phyloP scores from a whole-genome alignment of 2,888 invertebrate genomes.

The Tanypteryx hageni region DNA sequence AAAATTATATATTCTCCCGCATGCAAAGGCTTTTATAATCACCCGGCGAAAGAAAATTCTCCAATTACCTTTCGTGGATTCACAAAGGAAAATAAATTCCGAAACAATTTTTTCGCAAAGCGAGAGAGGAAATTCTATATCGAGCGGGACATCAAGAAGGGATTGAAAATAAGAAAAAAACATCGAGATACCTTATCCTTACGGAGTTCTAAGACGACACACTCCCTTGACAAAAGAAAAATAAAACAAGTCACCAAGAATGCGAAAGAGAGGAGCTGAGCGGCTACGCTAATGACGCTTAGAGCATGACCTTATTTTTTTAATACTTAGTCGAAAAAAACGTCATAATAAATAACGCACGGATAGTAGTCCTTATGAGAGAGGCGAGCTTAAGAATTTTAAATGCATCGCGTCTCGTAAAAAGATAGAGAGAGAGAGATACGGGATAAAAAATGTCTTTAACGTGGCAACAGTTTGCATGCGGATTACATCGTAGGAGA shows the following conservation, averaged over 20 bases:
- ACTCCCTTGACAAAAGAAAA: neutral
- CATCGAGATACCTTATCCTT: neutral
- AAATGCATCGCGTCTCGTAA: neutral
- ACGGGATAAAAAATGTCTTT: neutral
- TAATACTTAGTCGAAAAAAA: neutral
- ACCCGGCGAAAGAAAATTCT: neutral
- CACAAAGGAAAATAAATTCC: neutral
- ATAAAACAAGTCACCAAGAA: neutral
- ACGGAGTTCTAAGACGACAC: neutral
- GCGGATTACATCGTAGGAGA: neutral
- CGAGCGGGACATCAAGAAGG: neutral
- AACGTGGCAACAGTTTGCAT: neutral
- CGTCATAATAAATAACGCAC: too few relatives aligned
- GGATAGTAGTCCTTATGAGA: too few relatives aligned
- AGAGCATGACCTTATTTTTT: neutral
- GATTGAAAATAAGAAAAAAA: neutral
- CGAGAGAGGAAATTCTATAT: constrained; percentile 1
- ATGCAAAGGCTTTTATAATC: constrained; percentile 9
- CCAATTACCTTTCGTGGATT: constrained; percentile 9
- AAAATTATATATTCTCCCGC: neutral
- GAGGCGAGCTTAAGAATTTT: neutral
- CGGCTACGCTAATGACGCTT: neutral
- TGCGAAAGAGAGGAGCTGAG: neutral
- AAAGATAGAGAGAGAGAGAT: neutral
- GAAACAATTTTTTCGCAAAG: neutral